A percentile compares a stretch with the other conserved stretches of the same genome.
These are phyloP conservation scores for Hoplostethus mediterraneus DNA, from an alignment of 2,797 vertebrate species.

Conservation along the genomic window DNA sequence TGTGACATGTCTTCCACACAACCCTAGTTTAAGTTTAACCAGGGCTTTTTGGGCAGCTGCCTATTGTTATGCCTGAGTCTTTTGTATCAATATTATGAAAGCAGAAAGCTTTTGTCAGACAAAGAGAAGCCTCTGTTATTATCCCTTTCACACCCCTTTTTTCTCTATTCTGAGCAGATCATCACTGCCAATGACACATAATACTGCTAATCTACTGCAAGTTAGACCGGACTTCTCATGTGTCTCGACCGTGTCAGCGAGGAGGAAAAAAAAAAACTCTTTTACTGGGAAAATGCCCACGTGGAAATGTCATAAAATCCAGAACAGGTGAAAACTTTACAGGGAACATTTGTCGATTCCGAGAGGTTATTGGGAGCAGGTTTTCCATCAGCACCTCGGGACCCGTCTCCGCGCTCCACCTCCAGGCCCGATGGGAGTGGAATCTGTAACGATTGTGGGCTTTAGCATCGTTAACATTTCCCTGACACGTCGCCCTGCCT, in stretches of 20 bases:
- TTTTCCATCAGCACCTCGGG: conserved; percentile 70
- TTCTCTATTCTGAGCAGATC: conserved; percentile 72
- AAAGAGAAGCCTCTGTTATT: conserved; percentile 85
- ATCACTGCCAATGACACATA: conserved; percentile 63
- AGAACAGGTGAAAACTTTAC: conserved; percentile 70
- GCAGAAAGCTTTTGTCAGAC: conserved; percentile 79
- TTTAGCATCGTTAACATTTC: conserved; percentile 89
- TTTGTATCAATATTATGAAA: conserved; percentile 79
- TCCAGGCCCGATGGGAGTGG: conserved; percentile 77
- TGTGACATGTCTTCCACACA: conserved; percentile 53
- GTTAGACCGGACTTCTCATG: conserved; percentile 60
- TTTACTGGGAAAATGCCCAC: conserved; percentile 27
- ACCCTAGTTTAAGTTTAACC: conserved; percentile 77
- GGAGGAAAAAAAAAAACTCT: not conserved
- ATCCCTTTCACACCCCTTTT: conserved; percentile 76
- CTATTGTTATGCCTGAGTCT: conserved; percentile 65
- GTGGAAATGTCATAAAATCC: conserved; percentile 32
- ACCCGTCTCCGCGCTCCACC: conserved; percentile 61
- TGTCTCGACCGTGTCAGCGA: conserved; percentile 26
- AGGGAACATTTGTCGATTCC: conserved; percentile 54
- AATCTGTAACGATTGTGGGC: conserved; percentile 85
- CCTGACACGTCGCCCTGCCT: conserved; percentile 84
- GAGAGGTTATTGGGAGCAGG: conserved; percentile 70
- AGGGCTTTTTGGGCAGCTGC: conserved; percentile 52
- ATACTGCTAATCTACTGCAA: conserved; percentile 67